A percentile compares a stretch with the other conserved stretches of the same genome.
phyloP scores from a whole-genome alignment of 2,113 vertebrate species.

The Tupaia chinensis region DNA sequence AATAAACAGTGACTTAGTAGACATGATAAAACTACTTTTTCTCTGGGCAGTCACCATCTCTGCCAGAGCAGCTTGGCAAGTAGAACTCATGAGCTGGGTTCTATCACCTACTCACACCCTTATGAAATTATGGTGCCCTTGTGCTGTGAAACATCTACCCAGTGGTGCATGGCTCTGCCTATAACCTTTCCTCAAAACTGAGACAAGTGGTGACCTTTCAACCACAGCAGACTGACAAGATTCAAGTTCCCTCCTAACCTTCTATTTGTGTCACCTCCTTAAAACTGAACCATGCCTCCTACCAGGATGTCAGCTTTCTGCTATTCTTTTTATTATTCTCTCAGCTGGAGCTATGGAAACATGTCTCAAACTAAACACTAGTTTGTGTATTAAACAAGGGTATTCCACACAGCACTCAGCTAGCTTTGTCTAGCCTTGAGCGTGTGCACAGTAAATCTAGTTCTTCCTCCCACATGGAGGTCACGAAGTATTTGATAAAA shows the following conservation, averaged over 20 bases:
- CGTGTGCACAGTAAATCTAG: neutral
- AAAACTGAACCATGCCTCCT: neutral
- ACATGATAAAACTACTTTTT: neutral
- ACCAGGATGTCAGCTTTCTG: neutral
- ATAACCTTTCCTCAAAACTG: neutral
- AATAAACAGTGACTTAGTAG: neutral
- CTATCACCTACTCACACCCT: neutral
- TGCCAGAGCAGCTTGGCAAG: neutral
- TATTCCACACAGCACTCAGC: neutral
- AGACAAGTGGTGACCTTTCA: neutral
- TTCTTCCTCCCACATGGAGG: neutral
- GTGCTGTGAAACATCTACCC: neutral
- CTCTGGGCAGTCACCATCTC: neutral
- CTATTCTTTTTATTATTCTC: neutral
- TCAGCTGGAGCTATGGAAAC: neutral
- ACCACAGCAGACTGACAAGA: neutral
- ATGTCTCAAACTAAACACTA: neutral
- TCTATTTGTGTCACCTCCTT: neutral
- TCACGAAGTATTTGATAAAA: neutral
- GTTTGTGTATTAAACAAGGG: neutral
- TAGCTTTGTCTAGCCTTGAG: neutral
- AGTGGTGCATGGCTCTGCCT: neutral
- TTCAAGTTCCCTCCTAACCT: neutral
- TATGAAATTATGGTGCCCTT: neutral
- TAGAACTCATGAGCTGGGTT: neutral